Base-by-base conservation (phyloP, 2,888 invertebrate species). In the Tridacna gigas region DNA sequence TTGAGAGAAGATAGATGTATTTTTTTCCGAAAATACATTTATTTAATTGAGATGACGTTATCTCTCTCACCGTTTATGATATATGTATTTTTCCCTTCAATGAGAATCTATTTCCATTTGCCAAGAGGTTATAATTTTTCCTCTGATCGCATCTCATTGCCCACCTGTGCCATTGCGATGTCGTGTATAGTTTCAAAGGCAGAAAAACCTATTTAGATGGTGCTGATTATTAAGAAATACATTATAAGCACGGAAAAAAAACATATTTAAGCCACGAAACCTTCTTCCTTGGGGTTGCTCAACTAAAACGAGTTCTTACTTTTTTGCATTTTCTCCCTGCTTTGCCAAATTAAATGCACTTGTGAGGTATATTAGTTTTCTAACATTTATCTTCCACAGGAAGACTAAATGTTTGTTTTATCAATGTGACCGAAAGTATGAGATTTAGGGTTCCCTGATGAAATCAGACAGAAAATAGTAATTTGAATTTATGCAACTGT, bases 121-220 rank as follows among this genome's bases (percentile, higher is more conserved):
- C 63, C 63, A 13, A 13, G 25, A 63, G 63, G 3, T 63, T 63
- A 56, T 56, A 56, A 56, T 56, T 56, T 56, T 15, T 11, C 9
- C 9, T 56, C 56, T 56, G 79, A 75, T 67, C 69, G 18, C 73
- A 83, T 86, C 83, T 78, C 56, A n/a, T 37, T 56, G 80, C 63
- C 78, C 84, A 84, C 84, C 84, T 84, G 86, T 84, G 82, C 48
- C 71, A 37, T 66, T 74, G 71, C 76, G n/a, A 82, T 77, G 76
- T 22, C 71, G 74, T 77, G 74, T 76, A 61, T 37, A 63, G 82
- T 82, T 79, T 84, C 84, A 84, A 84, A 84, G 84, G 74, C 74
- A 71, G 65, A 56, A 65, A 61, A 73, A 47, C 79, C 79, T 73
- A 84, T 84, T 84, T 69, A 82, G 84, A 84, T 84, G 74, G 9